Evolutionary conservation across 2,113 vertebrate species (phyloP), one percentile per base, ranked within the genome.

Genomic region (Microtus oregoni): DNA sequence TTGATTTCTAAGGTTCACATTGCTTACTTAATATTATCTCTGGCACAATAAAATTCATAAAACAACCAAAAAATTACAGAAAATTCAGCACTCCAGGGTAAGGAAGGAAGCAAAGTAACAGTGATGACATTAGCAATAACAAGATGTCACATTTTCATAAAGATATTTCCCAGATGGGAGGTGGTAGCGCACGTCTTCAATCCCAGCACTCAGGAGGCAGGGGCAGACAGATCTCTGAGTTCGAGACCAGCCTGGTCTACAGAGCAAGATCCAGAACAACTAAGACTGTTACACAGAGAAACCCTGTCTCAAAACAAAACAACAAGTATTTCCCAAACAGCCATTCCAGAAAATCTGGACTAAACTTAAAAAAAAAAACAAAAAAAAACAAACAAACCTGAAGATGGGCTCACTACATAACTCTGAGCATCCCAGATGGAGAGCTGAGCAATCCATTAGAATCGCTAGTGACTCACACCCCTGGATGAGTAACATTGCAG

Each of bases 391-490:
- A 44, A 72, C 44, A 72, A 52, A 52, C 50, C 47, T 90, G 81
- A 89, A 63, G 26, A 79, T 1, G 52, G 94, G 90, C 50, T 95
- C 68, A 91, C 22, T 20, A 41, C 83, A 86, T 12, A 61, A 58
- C 81, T 76, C 38, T 79, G 63, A 44, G 38, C 61, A 83, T 83
- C 95, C 26, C 28, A 32, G 35, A 75, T 87, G 28, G 81, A 47
- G 67, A 91, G 89, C 55, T 65, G 77, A 91, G 85, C 47, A 79
- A 94, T 72, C 58, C 70, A 76, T 44, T 90, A 90, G 94, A 93
- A 90, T 19, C 10, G 3, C 86, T 81, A 83, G 61, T 92, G 95
- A 97, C 94, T 97, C 95, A 97, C 81, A 82, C 44, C 58, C 63
- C 90, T 92, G 73, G 90, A 94, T 89, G 78, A 96, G 68, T 89